phyloP scores from a whole-genome alignment of 2,888 invertebrate species.

The Ypsolopha sequella region DNA sequence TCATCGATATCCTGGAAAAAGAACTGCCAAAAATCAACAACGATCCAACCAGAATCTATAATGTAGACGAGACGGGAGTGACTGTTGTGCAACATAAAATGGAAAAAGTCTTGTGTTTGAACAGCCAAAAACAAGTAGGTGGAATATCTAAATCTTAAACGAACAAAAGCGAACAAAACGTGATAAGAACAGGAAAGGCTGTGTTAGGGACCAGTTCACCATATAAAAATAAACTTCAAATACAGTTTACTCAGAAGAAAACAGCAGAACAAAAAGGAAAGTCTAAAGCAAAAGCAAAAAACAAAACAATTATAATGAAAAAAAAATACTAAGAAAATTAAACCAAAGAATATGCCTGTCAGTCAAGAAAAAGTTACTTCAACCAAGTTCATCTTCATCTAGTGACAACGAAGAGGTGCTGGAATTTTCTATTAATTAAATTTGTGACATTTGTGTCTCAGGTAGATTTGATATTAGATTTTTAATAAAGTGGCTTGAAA shows the following conservation, averaged over 20 bases:
- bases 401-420: background rate
- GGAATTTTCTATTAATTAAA: background rate
- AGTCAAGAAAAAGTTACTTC: background rate
- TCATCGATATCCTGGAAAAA: background rate
- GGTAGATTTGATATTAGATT: background rate
- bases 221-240: background rate
- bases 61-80: constrained; percentile 6
- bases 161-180: background rate
- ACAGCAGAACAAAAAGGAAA: background rate
- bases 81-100: constrained; percentile 8
- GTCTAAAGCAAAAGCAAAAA: background rate
- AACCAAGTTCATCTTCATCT: background rate
- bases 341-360: background rate
- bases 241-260: background rate
- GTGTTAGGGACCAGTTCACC: background rate
- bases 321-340: no score
- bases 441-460: background rate
- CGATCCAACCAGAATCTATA: background rate
- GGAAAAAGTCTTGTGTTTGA: constrained; percentile 6
- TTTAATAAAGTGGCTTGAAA: background rate
- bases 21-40: background rate
- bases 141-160: constrained; percentile 9
- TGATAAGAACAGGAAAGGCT: background rate
- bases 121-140: constrained; percentile 11
- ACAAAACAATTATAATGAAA: background rate